Evolutionary conservation across 2,888 invertebrate genomes (phyloP), one percentile per base, ranked within the genome.

Genomic region (Prenolepis imparis): DNA sequence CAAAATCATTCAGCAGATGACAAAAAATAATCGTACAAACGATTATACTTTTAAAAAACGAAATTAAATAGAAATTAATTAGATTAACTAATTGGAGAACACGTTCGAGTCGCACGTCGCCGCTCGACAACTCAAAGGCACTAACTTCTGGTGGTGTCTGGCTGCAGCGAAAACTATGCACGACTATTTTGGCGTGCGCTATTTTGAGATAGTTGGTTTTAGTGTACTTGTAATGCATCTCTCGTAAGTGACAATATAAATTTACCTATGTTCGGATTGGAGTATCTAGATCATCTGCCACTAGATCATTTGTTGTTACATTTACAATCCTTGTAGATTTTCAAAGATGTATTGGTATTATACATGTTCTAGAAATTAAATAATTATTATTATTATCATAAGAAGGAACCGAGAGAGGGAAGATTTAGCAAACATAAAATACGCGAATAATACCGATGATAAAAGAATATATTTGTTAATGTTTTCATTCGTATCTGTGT

Each of bases 151-250:
- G n/a, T 66, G 28, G 28, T 21, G 63, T 55, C 84, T 64, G 24
- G n/a, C 72, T 21, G 57, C 67, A 59, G 63, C 75, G 57, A 85
- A 86, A 84, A 84, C 77, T 78, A 68, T 68, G 66, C 67, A 73
- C 68, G 57, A 67, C 91, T 92, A 91, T 91, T 91, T 91, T 75
- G 36, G 91, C 86, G 32, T 82, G 28, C n/a, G 82, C 86, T 91
- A 91, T 91, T 92, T 90, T 82, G 28, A 75, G 80, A 9, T 11
- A 32, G 48, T 41, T 36, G 21, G 6, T 73, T 41, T 36, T 59
- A 44, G 32, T 55, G 68, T 18, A 24, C 32, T 41, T 39, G 28
- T 59, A 32, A 77, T 55, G n/a, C 4, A 24, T 64, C 18, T 3
- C 39, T 66, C 0, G 11, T 21, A 36, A 28, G 1, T n/a, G 55